phyloP scores from a whole-genome alignment of 2,113 vertebrate genomes.

The Hystrix cristata region DNA sequence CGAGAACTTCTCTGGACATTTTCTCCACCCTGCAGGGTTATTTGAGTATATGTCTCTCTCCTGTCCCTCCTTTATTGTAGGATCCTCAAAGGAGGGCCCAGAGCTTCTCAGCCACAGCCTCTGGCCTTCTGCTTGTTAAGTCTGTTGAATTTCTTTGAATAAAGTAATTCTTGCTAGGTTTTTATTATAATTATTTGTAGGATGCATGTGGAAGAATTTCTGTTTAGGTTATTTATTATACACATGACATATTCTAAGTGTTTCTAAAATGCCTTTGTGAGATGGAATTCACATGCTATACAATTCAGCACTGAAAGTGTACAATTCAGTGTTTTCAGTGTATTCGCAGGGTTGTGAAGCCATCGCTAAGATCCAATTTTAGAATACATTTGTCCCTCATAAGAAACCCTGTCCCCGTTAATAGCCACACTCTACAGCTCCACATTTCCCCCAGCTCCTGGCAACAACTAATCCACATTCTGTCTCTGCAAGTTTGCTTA shows the following conservation, averaged over 20 bases:
- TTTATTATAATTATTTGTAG: background rate
- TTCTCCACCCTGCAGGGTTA: background rate
- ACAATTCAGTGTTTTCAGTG: background rate
- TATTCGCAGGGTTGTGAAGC: background rate
- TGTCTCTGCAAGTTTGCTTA: background rate
- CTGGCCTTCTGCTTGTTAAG: background rate
- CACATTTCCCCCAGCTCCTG: background rate
- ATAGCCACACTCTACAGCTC: background rate
- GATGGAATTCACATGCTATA: background rate
- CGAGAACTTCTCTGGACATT: background rate
- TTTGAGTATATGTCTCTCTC: background rate
- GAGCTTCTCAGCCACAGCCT: background rate
- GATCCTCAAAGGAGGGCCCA: background rate
- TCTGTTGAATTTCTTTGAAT: background rate
- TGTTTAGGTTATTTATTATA: conserved; percentile 1
- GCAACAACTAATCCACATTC: background rate
- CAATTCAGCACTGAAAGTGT: conserved; percentile 12
- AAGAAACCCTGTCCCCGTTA: background rate
- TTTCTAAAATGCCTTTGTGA: background rate
- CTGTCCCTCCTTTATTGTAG: background rate
- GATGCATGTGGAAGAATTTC: conserved; percentile 6
- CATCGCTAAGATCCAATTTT: background rate
- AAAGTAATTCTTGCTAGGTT: background rate
- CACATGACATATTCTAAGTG: background rate
- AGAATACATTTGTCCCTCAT: background rate